A percentile compares a stretch with the other conserved stretches of the same genome.
Evolutionary conservation across 2,888 invertebrate genomes (phyloP).

Genomic region (Cepaea hortensis): DNA sequence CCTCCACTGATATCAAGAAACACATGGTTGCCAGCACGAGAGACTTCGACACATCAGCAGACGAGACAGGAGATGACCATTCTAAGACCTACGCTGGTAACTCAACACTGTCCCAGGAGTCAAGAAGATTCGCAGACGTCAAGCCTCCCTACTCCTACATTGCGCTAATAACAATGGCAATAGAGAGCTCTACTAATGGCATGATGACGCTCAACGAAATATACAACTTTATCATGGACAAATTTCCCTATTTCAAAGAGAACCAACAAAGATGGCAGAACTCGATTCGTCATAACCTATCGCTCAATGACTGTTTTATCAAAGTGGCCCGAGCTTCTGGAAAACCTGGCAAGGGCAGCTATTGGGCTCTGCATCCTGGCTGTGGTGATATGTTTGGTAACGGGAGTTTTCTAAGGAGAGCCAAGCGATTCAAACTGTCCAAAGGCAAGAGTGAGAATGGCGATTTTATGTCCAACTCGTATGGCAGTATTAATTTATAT

Average conservation of each 20-base stretch:
- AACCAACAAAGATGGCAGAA: conserved; percentile 85
- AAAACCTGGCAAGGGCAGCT: conserved; percentile 75
- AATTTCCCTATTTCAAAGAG: conserved; percentile 85
- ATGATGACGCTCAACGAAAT: conserved; percentile 93
- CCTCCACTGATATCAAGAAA: conserved; percentile 40
- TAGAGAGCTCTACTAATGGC: conserved; percentile 97
- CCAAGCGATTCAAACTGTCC: conserved; percentile 73
- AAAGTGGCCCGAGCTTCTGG: conserved; percentile 82
- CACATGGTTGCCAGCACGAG: not conserved
- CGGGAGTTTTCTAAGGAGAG: conserved; percentile 74
- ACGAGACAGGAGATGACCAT: conserved; percentile 29
- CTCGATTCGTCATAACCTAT: conserved; percentile 88
- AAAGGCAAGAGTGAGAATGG: conserved; percentile 55
- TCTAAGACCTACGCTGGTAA: conserved; percentile 43
- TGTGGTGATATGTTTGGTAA: conserved; percentile 76
- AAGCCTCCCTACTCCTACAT: conserved; percentile 99
- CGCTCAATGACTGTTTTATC: conserved; percentile 96
- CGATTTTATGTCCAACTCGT: conserved; percentile 64
- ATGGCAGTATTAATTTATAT: conserved; percentile 67
- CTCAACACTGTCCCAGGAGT: conserved; percentile 64
- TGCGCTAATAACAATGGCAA: conserved; percentile 98
- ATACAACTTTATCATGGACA: conserved; percentile 89
- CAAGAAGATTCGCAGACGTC: conserved; percentile 82
- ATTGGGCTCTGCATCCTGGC: conserved; percentile 75
- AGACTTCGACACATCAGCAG: conserved; percentile 38